phyloP scores from a whole-genome alignment of 2,888 invertebrate species.

The Flexamia atlantica region DNA sequence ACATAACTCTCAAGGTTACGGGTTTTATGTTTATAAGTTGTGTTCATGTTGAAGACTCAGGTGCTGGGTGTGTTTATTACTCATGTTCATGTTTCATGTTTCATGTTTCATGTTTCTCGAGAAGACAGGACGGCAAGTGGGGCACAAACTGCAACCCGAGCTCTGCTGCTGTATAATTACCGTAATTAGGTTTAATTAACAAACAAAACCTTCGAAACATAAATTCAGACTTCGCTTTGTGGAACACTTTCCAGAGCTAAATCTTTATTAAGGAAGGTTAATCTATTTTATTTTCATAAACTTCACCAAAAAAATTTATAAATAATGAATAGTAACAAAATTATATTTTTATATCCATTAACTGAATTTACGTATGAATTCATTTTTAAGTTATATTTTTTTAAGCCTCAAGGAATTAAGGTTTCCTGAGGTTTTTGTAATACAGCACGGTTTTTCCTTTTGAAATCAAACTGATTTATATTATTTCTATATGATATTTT shows the following conservation, averaged over 20 bases:
- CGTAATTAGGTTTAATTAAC: constrained; percentile 31
- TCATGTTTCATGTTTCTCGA: background rate
- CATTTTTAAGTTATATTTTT: too few species aligned
- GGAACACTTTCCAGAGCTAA: background rate
- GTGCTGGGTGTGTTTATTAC: background rate
- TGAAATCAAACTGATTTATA: too few species aligned
- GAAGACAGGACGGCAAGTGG: background rate
- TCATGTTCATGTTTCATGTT: background rate
- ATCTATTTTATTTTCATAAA: too few species aligned
- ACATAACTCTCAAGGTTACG: background rate
- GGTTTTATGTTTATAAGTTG: background rate
- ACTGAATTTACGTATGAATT: too few species aligned
- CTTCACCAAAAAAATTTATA: too few species aligned
- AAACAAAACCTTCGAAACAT: constrained; percentile 21
- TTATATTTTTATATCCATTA: too few species aligned
- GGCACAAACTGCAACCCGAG: background rate
- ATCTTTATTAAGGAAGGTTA: background rate
- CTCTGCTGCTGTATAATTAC: background rate
- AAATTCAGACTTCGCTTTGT: constrained; percentile 4
- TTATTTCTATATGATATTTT: too few species aligned
- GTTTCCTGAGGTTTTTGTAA: too few species aligned
- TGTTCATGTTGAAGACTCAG: background rate
- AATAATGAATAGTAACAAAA: too few species aligned
- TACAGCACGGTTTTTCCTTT: too few species aligned
- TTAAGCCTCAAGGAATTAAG: too few species aligned